Evolutionary conservation across 37 sponge, comb jelly and placozoan genomes (phyloP).

Genomic region (Aphrocallistes beatrix): DNA sequence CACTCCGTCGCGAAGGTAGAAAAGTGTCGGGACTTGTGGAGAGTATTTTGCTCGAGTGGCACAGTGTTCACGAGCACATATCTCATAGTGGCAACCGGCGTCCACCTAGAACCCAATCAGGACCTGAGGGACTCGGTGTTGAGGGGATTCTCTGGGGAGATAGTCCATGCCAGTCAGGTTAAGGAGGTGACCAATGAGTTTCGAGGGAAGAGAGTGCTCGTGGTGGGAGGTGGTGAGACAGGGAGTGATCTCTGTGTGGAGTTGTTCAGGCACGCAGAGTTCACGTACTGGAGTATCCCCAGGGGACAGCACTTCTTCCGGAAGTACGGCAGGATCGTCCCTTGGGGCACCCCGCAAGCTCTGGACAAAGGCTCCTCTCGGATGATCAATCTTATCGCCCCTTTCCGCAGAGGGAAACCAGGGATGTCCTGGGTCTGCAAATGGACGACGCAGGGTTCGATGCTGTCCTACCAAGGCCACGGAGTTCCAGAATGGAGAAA

Average conservation of each 20-base stretch:
- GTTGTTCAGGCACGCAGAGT: slow-evolving; percentile 40
- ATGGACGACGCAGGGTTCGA: slow-evolving; percentile 65
- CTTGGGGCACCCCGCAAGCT: slow-evolving; percentile 58
- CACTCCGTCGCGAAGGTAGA: slow-evolving; percentile 36
- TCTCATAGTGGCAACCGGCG: slow-evolving; percentile 47
- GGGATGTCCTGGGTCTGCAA: slow-evolving; percentile 74
- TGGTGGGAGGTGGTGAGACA: slow-evolving; percentile 87
- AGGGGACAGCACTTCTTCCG: slow-evolving; percentile 76
- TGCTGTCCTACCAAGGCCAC: slow-evolving; percentile 72
- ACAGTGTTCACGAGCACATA: slow-evolving; percentile 34
- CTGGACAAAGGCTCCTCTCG: slow-evolving; percentile 66
- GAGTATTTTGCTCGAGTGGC: slow-evolving; percentile 21
- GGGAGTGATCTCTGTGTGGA: slow-evolving; percentile 69
- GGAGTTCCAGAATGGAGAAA: slow-evolving; percentile 73
- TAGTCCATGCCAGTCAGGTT: slow-evolving; percentile 52
- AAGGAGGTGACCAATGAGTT: slow-evolving; percentile 31
- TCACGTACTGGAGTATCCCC: slow-evolving; percentile 73
- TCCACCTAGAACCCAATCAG: slow-evolving; percentile 26
- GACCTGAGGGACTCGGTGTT: slow-evolving; percentile 28
- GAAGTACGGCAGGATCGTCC: slow-evolving; percentile 47
- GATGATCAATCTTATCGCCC: slow-evolving; percentile 42
- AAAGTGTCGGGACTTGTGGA: slow-evolving; percentile 41
- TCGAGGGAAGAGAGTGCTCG: slow-evolving; percentile 43
- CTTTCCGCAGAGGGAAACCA: slow-evolving; percentile 48
- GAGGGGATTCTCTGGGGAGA: slow-evolving; percentile 37